phyloP scores from a whole-genome alignment of 2,888 invertebrate genomes.

The Lepidocyrtoides sp. region DNA sequence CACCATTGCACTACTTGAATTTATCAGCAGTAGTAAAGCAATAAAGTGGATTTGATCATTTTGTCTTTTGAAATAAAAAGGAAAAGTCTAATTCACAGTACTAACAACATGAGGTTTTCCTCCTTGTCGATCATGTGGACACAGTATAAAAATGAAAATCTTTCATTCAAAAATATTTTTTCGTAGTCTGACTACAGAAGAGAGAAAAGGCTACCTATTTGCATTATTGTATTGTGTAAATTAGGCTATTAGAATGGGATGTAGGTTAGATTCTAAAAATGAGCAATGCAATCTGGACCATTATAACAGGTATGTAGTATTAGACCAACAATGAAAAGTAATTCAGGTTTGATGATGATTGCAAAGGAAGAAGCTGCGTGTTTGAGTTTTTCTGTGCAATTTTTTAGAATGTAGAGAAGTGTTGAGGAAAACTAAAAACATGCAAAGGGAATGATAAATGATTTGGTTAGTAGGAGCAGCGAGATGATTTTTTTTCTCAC shows the following conservation, averaged over 20 bases:
- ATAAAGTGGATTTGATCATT: no score
- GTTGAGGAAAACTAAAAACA: background rate
- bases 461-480: background rate
- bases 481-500: constrained; percentile 20
- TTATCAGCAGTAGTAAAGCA: no score
- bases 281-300: constrained; percentile 7
- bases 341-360: background rate
- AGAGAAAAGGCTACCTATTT: no score
- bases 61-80: no score
- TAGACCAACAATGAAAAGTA: background rate
- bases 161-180: no score
- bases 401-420: background rate
- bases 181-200: no score
- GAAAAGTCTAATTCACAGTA: no score
- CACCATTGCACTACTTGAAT: no score
- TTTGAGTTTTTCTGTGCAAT: background rate
- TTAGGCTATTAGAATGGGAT: background rate
- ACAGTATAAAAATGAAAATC: no score
- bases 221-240: background rate
- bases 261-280: background rate
- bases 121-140: no score
- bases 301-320: background rate
- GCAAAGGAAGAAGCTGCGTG: background rate
- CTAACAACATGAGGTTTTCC: no score
- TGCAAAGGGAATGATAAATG: background rate